Conservation (phyloP, 2,888 invertebrate species). For the Drosophila ezoana region DNA sequence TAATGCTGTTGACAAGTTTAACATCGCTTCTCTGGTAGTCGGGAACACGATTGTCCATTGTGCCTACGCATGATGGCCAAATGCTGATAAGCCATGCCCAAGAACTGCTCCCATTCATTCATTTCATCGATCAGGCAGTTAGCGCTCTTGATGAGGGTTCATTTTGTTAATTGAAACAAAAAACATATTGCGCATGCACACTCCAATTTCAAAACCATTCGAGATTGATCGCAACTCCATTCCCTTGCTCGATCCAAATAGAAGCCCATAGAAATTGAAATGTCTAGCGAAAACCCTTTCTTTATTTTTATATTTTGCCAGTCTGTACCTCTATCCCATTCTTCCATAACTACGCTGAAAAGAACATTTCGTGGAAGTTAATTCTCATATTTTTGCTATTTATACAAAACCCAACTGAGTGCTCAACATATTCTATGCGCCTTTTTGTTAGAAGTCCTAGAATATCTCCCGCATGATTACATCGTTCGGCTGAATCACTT, state of each 20-base stretch:
- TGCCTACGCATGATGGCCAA: constrained; percentile 55
- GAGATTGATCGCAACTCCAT: constrained; percentile 48
- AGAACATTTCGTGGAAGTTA: constrained; percentile 73
- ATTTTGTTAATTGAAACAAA: constrained; percentile 63
- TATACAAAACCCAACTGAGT: constrained; percentile 41
- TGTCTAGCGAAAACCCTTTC: constrained; percentile 29
- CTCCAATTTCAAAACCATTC: constrained; percentile 31
- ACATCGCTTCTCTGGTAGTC: constrained; percentile 68
- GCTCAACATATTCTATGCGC: constrained; percentile 10
- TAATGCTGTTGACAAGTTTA: constrained; percentile 64
- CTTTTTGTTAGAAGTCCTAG: constrained; percentile 32
- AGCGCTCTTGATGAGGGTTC: constrained; percentile 69
- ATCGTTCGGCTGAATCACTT: constrained; percentile 38
- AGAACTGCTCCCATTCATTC: constrained; percentile 35
- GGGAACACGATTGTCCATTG: constrained; percentile 25
- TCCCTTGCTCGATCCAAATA: constrained; percentile 54
- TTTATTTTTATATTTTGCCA: constrained; percentile 17
- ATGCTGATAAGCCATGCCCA: constrained; percentile 57
- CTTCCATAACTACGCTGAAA: constrained; percentile 31
- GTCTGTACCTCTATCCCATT: constrained; percentile 29
- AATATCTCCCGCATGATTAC: constrained; percentile 68
- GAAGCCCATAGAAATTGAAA: constrained; percentile 43
- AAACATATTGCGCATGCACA: constrained; percentile 66
- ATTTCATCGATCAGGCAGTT: constrained; percentile 55
- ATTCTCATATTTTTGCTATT: constrained; percentile 60